Base-by-base conservation (phyloP, 92 coral and sea anemone species). In the Zoanthus sociatus region DNA sequence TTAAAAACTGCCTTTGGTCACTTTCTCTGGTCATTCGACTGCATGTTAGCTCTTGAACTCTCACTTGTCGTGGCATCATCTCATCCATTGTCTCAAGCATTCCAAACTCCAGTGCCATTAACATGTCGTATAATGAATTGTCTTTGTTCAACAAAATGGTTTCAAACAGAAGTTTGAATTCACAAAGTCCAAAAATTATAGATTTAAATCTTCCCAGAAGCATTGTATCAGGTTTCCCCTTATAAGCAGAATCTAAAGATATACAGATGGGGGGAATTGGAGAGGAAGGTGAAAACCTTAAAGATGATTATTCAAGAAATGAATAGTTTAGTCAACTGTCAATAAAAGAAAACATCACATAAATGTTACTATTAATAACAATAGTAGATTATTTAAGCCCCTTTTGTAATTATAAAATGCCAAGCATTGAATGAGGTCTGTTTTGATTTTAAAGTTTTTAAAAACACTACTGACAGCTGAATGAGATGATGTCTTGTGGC, bases 401-500 rank as follows among this genome's bases (percentile, higher is more conserved):
- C 10, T 63, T 9, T n/a, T 16, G 21, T 26, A 9, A 21, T 13
- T 42, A 56, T 2, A 54, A 37, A 17, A 55, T 5, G 13, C 1
- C 21, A 60, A 33, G 14, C 56, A 51, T 33, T 13, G 13, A 32
- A 42, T 30, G 60, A 58, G 17, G 21, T 55, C 31, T 44, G 73
- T 46, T 54, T 44, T 9, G 71, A 58, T 8, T 32, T 26, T 17
- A 3, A 60, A 30, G 58, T 30, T 33, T 42, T 47, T 71, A 8
- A 71, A 61, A 6, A 9, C 69, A 63, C 69, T 63, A 63, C 9
- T 63, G 26, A 63, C 9, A 77, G 82, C 46, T 67, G 75, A 73
- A 78, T 21, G 89, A 92, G 94, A 88, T 89, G 94, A 89, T 92
- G 96, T 91, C 17, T 86, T 53, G 69, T 82, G 55, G 92, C 90